A percentile compares a stretch with the other conserved stretches of the same genome.
Evolutionary conservation across 2,888 invertebrate genomes (phyloP).

Genomic region (Meliscaeva auricollis): DNA sequence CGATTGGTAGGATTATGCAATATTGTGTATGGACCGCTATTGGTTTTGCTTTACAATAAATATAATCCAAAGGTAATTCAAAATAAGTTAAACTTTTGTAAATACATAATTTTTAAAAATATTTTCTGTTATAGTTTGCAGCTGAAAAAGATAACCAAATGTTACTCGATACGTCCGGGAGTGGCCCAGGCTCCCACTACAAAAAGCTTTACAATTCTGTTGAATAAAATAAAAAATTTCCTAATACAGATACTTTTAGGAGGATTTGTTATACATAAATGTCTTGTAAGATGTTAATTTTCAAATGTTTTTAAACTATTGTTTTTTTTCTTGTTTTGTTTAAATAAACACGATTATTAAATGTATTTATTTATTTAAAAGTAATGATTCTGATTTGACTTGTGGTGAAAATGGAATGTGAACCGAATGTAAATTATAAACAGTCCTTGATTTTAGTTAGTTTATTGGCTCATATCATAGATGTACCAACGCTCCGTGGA

Average conservation of each 20-base stretch:
- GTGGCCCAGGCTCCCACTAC: conserved; percentile 80
- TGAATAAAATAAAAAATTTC: conserved; percentile 78
- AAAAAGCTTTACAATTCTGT: conserved; percentile 83
- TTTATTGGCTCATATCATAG: too few species aligned
- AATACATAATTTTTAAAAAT: background rate
- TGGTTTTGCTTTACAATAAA: conserved; percentile 84
- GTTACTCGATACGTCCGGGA: conserved; percentile 79
- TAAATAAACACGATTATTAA: background rate
- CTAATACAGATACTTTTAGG: background rate
- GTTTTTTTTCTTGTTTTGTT: background rate
- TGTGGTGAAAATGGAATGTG: too few species aligned
- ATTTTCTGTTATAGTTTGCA: conserved; percentile 75
- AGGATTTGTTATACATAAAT: background rate
- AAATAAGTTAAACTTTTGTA: too few species aligned
- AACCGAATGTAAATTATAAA: too few species aligned
- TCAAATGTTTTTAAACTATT: conserved; percentile 36
- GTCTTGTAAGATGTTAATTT: conserved; percentile 17
- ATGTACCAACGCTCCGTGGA: too few species aligned
- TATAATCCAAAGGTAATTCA: conserved; percentile 81
- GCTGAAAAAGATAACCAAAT: conserved; percentile 81
- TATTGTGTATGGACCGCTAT: conserved; percentile 88
- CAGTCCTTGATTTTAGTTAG: too few species aligned
- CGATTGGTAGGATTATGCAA: conserved; percentile 89
- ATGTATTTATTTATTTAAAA: too few species aligned
- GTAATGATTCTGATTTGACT: too few species aligned